A percentile compares a stretch with the other conserved stretches of the same genome.
Conservation (phyloP, 2,113 vertebrate species). For the Nettapus auritus region DNA sequence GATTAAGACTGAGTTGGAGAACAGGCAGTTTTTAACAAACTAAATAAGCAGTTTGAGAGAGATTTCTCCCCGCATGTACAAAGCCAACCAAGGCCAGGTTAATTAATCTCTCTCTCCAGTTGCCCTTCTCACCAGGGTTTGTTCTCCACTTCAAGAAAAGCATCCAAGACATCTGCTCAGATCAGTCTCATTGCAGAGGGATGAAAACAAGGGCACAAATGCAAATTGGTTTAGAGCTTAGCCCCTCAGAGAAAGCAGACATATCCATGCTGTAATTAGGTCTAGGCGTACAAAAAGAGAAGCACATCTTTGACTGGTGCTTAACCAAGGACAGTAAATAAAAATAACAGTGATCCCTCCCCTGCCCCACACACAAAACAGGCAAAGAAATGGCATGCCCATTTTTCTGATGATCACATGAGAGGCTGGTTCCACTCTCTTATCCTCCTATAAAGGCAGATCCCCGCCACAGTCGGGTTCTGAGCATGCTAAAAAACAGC, state of each 20-base stretch:
- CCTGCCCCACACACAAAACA: background rate
- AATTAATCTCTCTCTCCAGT: constrained; percentile 64
- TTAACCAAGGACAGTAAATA: constrained; percentile 41
- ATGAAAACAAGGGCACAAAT: constrained; percentile 59
- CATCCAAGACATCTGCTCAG: constrained; percentile 51
- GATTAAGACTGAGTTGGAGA: constrained; percentile 21
- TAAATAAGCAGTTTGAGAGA: constrained; percentile 55
- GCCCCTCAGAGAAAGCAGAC: constrained; percentile 25
- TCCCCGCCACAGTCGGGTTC: background rate
- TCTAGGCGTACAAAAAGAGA: background rate
- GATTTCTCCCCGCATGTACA: constrained; percentile 27
- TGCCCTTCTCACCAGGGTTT: constrained; percentile 57
- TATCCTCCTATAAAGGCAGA: constrained; percentile 34
- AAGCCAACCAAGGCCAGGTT: constrained; percentile 53
- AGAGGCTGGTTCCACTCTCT: background rate
- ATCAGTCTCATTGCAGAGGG: constrained; percentile 43
- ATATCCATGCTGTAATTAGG: constrained; percentile 35
- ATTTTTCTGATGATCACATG: background rate
- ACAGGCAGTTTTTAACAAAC: constrained; percentile 42
- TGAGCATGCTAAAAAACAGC: constrained; percentile 12
- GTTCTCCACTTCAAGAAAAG: constrained; percentile 52
- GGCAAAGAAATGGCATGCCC: background rate
- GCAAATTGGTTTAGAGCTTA: constrained; percentile 56
- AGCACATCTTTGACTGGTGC: constrained; percentile 11
- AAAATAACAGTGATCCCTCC: constrained; percentile 34